These are phyloP conservation scores for Nebria brevicollis DNA, from an alignment of 2,888 invertebrate species.

Conservation along the genomic window DNA sequence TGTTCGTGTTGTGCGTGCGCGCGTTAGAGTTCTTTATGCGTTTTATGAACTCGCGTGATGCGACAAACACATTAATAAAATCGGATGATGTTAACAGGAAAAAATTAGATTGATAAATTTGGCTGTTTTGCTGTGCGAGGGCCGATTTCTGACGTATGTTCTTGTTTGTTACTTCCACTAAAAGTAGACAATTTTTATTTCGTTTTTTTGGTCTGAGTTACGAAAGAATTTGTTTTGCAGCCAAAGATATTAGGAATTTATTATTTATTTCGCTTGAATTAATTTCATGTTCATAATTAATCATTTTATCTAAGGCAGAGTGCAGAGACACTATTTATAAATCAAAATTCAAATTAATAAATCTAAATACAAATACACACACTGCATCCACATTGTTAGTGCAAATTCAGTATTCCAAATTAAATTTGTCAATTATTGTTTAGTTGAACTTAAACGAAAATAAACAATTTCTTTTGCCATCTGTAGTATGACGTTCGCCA, in stretches of 20 bases:
- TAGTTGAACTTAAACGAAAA: no score
- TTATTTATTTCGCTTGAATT: background rate
- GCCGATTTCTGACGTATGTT: background rate
- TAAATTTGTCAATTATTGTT: no score
- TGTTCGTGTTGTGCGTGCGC: background rate
- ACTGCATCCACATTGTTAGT: no score
- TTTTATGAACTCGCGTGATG: slow-evolving; percentile 1
- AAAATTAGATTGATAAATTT: slow-evolving; percentile 1
- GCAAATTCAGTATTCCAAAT: no score
- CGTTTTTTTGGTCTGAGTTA: background rate
- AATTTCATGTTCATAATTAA: no score
- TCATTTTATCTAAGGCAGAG: no score
- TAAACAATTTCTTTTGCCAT: no score
- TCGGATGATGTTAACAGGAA: slow-evolving; percentile 1
- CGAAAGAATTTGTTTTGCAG: background rate
- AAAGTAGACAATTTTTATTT: background rate
- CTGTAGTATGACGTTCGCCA: no score
- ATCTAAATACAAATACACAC: no score
- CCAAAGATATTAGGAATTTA: background rate
- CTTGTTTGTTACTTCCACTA: background rate
- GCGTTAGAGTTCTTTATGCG: background rate
- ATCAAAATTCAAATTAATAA: no score
- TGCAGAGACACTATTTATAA: no score
- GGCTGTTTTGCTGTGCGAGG: background rate
- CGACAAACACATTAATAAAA: slow-evolving; percentile 1